Evolutionary conservation across 2,888 invertebrate genomes (phyloP).

Genomic region (Patella depressa): DNA sequence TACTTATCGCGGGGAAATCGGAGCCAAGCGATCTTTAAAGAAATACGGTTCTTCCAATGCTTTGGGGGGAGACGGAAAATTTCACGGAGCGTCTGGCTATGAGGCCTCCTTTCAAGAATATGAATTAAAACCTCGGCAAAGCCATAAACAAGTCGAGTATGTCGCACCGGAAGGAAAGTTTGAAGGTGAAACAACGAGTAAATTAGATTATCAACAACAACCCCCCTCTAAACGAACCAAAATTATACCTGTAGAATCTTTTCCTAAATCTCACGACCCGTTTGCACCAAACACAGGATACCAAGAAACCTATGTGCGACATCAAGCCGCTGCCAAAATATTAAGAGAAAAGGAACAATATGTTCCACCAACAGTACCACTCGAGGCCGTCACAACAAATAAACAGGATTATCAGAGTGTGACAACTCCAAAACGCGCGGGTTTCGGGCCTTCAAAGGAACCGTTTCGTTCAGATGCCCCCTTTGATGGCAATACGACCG

Average conservation of each 20-base stretch:
- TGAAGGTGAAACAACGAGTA: slow-evolving; percentile 53
- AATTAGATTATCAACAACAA: slow-evolving; percentile 50
- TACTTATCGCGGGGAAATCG: slow-evolving; percentile 23
- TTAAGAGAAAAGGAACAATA: slow-evolving; percentile 45
- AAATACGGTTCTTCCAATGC: slow-evolving; percentile 33
- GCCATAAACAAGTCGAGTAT: slow-evolving; percentile 24
- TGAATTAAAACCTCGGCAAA: neutral
- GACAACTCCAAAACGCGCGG: slow-evolving; percentile 35
- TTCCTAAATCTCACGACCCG: slow-evolving; percentile 50
- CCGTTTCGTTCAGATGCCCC: slow-evolving; percentile 57
- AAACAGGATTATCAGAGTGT: slow-evolving; percentile 47
- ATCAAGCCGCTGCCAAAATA: slow-evolving; percentile 49
- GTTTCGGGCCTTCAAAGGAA: slow-evolving; percentile 51
- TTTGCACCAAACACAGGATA: slow-evolving; percentile 62
- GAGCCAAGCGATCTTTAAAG: slow-evolving; percentile 14
- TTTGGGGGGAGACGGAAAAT: slow-evolving; percentile 29
- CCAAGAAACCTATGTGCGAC: slow-evolving; percentile 55
- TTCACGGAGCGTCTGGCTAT: slow-evolving; percentile 28
- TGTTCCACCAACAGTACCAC: slow-evolving; percentile 46
- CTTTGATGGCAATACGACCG: slow-evolving; percentile 62
- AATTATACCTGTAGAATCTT: slow-evolving; percentile 50
- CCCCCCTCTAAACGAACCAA: slow-evolving; percentile 38
- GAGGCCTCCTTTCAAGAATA: slow-evolving; percentile 20
- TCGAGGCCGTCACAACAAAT: slow-evolving; percentile 56
- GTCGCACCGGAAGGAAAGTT: slow-evolving; percentile 51